Percentiles rank a stretch among this genome's conserved stretches.
Conservation (phyloP, 2,888 invertebrate genomes). For the Cephus spinipes region DNA sequence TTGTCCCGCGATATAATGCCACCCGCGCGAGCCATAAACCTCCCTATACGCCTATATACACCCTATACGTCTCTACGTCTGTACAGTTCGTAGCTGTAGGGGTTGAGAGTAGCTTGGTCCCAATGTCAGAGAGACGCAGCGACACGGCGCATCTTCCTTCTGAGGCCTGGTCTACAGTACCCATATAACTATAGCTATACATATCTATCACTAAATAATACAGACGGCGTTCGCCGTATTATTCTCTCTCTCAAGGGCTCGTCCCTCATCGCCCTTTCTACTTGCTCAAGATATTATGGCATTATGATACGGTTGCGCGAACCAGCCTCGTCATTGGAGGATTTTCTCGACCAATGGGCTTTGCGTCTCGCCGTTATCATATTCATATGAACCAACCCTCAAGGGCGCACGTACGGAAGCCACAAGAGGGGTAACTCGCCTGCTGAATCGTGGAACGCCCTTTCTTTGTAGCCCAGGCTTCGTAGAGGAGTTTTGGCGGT, state of each 20-base stretch:
- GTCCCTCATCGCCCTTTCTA: neutral
- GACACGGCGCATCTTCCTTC: neutral
- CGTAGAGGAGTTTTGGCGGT: neutral
- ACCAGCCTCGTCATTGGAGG: constrained; percentile 49
- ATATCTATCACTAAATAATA: neutral
- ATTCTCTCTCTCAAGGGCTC: neutral
- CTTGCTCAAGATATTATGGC: neutral
- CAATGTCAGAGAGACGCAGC: neutral
- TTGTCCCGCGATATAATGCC: constrained; percentile 58
- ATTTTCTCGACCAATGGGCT: constrained; percentile 50
- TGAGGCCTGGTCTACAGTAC: neutral
- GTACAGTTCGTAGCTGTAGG: neutral
- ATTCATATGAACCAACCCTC: constrained; percentile 38
- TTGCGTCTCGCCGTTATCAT: constrained; percentile 29
- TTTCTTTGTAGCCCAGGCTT: neutral
- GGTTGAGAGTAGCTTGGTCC: neutral
- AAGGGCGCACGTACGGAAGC: constrained; percentile 1
- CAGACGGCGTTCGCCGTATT: neutral
- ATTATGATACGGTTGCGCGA: neutral
- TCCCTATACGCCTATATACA: neutral
- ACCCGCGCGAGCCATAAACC: constrained; percentile 35
- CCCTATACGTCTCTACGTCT: neutral
- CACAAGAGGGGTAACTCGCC: neutral
- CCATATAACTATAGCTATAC: neutral
- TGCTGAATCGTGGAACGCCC: neutral